These are phyloP conservation scores for Ciconia boyciana DNA, from an alignment of 2,113 vertebrate genomes.

Conservation along the genomic window DNA sequence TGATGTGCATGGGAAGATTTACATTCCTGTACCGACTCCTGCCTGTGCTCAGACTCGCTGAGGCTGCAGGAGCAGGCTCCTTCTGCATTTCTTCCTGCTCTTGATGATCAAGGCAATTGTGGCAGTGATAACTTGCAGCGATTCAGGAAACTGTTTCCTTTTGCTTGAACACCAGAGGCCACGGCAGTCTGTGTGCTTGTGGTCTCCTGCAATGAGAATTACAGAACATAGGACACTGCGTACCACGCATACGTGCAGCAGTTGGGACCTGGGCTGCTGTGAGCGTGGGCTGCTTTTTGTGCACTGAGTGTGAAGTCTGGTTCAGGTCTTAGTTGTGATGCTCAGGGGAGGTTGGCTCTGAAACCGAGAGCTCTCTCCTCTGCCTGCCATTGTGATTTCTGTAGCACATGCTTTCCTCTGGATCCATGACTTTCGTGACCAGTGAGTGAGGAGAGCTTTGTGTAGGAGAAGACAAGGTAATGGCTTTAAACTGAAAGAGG, in stretches of 20 bases:
- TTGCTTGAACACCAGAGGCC: background rate
- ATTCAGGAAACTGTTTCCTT: background rate
- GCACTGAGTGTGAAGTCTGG: background rate
- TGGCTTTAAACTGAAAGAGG: no score
- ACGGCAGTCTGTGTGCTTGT: background rate
- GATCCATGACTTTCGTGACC: background rate
- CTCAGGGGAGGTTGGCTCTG: background rate
- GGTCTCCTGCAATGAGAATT: background rate
- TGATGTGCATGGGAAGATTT: background rate
- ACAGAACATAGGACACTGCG: fast-evolving
- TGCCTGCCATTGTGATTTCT: background rate
- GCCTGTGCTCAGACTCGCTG: background rate
- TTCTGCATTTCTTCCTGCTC: background rate
- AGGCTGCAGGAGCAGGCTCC: background rate
- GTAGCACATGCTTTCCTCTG: background rate
- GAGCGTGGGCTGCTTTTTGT: background rate
- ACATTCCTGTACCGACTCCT: background rate
- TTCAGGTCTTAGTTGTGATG: background rate
- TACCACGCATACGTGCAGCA: fast-evolving
- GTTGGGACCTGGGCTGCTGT: background rate
- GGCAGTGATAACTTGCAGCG: background rate
- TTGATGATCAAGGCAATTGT: background rate
- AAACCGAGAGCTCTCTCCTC: background rate
- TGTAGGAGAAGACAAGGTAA: background rate
- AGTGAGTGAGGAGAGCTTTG: background rate